These are phyloP conservation scores for Ferdinandea cuprea DNA, from an alignment of 2,888 invertebrate genomes.

Conservation along the genomic window DNA sequence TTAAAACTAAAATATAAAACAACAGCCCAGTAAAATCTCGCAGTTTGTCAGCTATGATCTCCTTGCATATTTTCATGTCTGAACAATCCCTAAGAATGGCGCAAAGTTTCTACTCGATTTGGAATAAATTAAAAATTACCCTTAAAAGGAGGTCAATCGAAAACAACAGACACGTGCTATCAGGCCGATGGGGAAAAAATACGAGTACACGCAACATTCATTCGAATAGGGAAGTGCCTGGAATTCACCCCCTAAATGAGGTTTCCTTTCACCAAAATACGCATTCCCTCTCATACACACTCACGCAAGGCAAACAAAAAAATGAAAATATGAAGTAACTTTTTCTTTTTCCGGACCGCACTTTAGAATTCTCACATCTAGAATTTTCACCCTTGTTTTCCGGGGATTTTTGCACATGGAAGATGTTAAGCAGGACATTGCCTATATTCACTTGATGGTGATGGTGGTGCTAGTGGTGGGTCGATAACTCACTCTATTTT, in stretches of 20 bases:
- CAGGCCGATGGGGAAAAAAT: constrained; percentile 8
- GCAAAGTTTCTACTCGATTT: constrained; percentile 2
- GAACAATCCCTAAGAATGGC: neutral
- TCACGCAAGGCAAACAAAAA: constrained; percentile 1
- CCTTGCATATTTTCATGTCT: too few relatives aligned
- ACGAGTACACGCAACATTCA: neutral
- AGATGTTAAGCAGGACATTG: constrained; percentile 34
- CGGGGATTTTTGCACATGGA: constrained; percentile 1
- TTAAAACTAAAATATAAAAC: too few relatives aligned
- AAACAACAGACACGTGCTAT: constrained; percentile 65
- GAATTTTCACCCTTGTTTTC: constrained; percentile 2
- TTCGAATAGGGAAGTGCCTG: neutral
- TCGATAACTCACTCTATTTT: constrained; percentile 27
- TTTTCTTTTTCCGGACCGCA: constrained; percentile 11
- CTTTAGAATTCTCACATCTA: neutral
- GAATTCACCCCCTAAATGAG: neutral
- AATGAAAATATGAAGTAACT: constrained; percentile 1
- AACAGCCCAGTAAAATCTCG: too few relatives aligned
- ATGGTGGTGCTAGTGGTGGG: too few relatives aligned
- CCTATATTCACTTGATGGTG: neutral
- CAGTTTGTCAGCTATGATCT: too few relatives aligned
- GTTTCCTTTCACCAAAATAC: constrained; percentile 8
- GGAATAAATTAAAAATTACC: constrained; percentile 56
- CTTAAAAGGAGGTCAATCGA: constrained; percentile 30
- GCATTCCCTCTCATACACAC: constrained; percentile 1